These are phyloP conservation scores for Cydia pomonella DNA, from an alignment of 1,140 invertebrate species.

Conservation along the genomic window DNA sequence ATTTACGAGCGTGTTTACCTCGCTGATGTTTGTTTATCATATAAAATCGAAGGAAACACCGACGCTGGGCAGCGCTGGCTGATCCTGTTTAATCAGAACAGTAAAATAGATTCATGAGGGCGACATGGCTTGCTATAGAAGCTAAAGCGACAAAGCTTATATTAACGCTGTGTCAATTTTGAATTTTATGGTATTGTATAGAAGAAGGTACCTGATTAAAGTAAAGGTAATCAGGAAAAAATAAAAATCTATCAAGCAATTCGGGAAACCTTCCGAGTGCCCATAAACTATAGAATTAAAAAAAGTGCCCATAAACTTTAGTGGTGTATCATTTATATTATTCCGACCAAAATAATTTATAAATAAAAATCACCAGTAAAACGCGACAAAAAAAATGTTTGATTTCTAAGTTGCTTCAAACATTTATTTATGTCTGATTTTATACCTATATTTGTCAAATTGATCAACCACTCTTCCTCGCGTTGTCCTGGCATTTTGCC, in stretches of 20 bases:
- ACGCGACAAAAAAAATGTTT: too few species aligned
- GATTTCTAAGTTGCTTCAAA: too few species aligned
- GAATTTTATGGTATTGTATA: neutral
- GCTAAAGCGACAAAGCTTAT: neutral
- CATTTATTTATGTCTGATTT: too few species aligned
- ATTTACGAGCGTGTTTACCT: slow-evolving; percentile 71
- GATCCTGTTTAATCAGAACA: slow-evolving; percentile 54
- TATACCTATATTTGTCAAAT: too few species aligned
- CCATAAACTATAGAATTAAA: too few species aligned
- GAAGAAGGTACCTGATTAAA: neutral
- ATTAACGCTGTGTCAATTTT: neutral
- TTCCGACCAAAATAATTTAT: too few species aligned
- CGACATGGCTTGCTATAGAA: neutral
- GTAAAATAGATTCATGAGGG: neutral
- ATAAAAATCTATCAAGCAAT: neutral
- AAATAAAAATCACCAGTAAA: too few species aligned
- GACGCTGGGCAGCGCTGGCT: slow-evolving; percentile 46
- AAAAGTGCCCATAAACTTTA: too few species aligned
- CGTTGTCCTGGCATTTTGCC: too few species aligned
- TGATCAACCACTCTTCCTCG: too few species aligned
- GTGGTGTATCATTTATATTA: too few species aligned
- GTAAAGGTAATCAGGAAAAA: neutral
- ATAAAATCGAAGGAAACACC: slow-evolving; percentile 57
- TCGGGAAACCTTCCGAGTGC: too few species aligned
- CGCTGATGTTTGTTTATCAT: slow-evolving; percentile 68